A percentile compares a stretch with the other conserved stretches of the same genome.
phyloP scores from a whole-genome alignment of 2,113 vertebrate species.

The Nesoenas mayeri region DNA sequence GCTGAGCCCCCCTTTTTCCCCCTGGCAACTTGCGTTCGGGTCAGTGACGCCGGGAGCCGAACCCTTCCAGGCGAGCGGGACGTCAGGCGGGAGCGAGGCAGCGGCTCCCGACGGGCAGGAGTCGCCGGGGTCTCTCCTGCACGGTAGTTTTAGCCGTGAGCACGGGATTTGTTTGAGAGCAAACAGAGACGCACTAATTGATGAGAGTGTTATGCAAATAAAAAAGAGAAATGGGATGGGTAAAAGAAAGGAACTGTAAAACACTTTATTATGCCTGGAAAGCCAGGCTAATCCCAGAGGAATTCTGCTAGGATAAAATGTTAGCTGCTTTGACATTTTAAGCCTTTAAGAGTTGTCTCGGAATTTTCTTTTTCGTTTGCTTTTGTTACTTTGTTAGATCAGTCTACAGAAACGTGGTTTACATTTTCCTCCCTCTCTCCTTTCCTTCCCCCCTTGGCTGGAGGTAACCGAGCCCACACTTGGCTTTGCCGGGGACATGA shows the following conservation, averaged over 20 bases:
- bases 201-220: constrained; percentile 49
- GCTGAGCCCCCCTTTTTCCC: neutral
- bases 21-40: neutral
- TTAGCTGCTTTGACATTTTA: constrained; percentile 68
- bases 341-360: constrained; percentile 67
- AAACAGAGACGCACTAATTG: constrained; percentile 56
- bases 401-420: constrained; percentile 33
- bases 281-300: constrained; percentile 68
- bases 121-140: neutral
- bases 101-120: neutral
- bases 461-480: neutral
- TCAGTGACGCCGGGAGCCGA: neutral
- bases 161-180: constrained; percentile 55
- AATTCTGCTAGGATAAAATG: constrained; percentile 61
- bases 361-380: constrained; percentile 56
- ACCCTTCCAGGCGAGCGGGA: neutral
- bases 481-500: neutral
- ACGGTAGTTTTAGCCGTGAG: neutral
- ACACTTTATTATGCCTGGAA: constrained; percentile 65
- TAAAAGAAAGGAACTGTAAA: constrained; percentile 58
- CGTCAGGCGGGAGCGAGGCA: neutral
- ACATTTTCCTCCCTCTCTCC: neutral
- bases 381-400: constrained; percentile 38
- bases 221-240: constrained; percentile 55
- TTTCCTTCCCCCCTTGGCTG: neutral